Evolutionary conservation across 2,888 invertebrate species (phyloP).

Genomic region (Dicyrtomina minuta): DNA sequence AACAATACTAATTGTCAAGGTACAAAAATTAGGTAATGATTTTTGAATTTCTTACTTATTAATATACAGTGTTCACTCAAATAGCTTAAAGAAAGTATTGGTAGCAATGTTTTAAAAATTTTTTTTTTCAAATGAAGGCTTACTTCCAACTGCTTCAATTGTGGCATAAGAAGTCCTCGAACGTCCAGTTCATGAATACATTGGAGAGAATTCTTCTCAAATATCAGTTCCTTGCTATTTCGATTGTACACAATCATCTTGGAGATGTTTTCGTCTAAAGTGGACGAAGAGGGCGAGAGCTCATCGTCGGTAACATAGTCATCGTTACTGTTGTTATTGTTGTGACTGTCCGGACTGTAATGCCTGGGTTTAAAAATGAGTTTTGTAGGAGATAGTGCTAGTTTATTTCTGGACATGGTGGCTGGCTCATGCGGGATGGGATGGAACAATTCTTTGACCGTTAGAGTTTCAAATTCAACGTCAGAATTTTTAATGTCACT

Average conservation of each 20-base stretch:
- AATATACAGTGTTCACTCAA: too few species aligned
- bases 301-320: too few species aligned
- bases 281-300: background rate
- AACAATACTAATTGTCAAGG: too few species aligned
- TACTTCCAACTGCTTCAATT: background rate
- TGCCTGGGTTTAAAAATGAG: background rate
- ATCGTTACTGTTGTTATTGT: too few species aligned
- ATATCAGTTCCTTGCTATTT: background rate
- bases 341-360: background rate
- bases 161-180: background rate
- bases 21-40: too few species aligned
- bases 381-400: background rate
- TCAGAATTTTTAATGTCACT: background rate
- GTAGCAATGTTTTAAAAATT: background rate
- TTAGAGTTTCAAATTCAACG: background rate
- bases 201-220: slow-evolving; percentile 3
- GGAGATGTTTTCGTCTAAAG: background rate
- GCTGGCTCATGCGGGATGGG: background rate
- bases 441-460: background rate
- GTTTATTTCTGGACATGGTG: background rate
- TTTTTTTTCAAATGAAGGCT: background rate
- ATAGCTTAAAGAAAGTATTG: too few species aligned
- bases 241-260: background rate
- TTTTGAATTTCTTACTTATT: too few species aligned
- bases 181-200: background rate